These are phyloP conservation scores for Corythornis leucogaster DNA, from an alignment of 2,797 vertebrate species.

Conservation along the genomic window DNA sequence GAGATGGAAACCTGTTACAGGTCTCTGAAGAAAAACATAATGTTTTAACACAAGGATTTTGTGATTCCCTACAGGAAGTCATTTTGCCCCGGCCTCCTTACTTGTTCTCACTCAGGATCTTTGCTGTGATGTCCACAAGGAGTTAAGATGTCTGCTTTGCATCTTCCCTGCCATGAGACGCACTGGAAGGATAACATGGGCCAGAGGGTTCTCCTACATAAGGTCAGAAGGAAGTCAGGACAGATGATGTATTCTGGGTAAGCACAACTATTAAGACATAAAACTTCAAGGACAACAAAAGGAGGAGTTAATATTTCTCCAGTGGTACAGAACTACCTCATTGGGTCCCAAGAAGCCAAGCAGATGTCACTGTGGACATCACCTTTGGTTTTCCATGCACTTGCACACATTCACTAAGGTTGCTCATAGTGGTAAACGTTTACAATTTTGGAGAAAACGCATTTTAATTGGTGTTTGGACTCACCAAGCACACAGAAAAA, in stretches of 20 bases:
- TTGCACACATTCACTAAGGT: not conserved
- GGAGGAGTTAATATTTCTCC: not conserved
- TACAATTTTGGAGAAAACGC: not conserved
- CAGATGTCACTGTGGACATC: not conserved
- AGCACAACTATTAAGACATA: not conserved
- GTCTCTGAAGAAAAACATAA: not conserved
- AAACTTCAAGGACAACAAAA: not conserved
- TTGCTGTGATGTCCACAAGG: not conserved
- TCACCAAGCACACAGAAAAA: not conserved
- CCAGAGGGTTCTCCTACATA: not conserved
- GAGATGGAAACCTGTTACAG: not conserved
- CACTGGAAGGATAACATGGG: not conserved
- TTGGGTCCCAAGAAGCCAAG: accelerated
- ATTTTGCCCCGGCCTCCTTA: not conserved
- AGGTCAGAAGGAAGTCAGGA: not conserved
- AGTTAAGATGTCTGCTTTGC: not conserved
- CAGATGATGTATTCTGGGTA: not conserved
- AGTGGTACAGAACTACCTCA: not conserved
- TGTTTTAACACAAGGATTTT: not conserved
- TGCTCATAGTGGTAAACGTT: not conserved
- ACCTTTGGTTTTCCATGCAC: not conserved
- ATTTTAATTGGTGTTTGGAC: not conserved
- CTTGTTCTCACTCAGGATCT: not conserved
- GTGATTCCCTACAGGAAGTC: not conserved
- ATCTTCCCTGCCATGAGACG: not conserved